A percentile compares a stretch with the other conserved stretches of the same genome.
Conservation (phyloP, 1,140 invertebrate species). For the Contarinia nasturtii region DNA sequence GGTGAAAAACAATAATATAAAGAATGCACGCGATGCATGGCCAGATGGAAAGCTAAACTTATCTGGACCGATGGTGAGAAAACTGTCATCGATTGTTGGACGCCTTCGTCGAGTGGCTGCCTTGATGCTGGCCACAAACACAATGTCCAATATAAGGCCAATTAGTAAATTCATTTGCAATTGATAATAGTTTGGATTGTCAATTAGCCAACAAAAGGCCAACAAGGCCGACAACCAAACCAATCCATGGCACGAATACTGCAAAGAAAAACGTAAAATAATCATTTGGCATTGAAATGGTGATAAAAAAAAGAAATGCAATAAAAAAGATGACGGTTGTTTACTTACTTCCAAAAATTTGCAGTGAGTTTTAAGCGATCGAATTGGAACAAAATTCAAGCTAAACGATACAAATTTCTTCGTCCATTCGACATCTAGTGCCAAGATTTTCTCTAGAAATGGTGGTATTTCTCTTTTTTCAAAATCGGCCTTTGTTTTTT, state of each 20-base stretch:
- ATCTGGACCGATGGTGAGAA: slow-evolving; percentile 43
- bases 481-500: slow-evolving; percentile 1
- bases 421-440: slow-evolving; percentile 39
- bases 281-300: no score
- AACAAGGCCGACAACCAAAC: slow-evolving; percentile 59
- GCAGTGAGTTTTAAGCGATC: slow-evolving; percentile 37
- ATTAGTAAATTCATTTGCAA: slow-evolving; percentile 65
- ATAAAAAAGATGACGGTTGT: no score
- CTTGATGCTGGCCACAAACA: slow-evolving; percentile 67
- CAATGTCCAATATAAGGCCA: slow-evolving; percentile 73
- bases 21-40: slow-evolving; percentile 71
- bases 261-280: slow-evolving; percentile 9
- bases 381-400: slow-evolving; percentile 34
- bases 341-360: slow-evolving; percentile 44
- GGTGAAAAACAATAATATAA: slow-evolving; percentile 53
- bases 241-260: slow-evolving; percentile 81
- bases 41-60: slow-evolving; percentile 87
- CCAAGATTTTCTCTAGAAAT: slow-evolving; percentile 30
- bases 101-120: slow-evolving; percentile 54
- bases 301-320: no score
- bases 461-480: slow-evolving; percentile 32
- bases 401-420: slow-evolving; percentile 36
- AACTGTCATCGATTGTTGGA: slow-evolving; percentile 49
- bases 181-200: slow-evolving; percentile 42
- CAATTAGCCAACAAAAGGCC: slow-evolving; percentile 51